Conservation (phyloP, 2,797 vertebrate genomes). For the Tokudaia muenninki region DNA sequence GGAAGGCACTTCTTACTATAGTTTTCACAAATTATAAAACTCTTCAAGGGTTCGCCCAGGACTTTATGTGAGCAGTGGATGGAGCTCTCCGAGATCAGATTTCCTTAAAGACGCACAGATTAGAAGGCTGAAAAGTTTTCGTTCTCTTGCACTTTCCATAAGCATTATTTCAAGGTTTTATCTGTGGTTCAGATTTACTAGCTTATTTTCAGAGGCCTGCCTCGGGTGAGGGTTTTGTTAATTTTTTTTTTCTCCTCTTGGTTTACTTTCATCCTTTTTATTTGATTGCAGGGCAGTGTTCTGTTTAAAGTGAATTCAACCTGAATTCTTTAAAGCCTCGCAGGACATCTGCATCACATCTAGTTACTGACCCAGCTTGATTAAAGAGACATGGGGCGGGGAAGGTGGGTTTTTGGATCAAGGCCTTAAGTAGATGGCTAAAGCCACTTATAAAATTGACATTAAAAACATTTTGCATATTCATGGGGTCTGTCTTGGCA, state of each 20-base stretch:
- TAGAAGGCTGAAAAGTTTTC: not conserved
- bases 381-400: not conserved
- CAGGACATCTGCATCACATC: not conserved
- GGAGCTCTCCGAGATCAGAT: fast-evolving
- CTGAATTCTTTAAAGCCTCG: not conserved
- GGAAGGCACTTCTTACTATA: not conserved
- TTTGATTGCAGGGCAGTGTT: not conserved
- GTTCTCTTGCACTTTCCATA: not conserved
- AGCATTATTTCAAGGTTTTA: not conserved
- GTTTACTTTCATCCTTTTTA: not conserved
- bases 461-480: too few relatives aligned
- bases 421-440: not conserved
- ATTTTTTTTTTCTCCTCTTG: not conserved
- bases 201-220: not conserved
- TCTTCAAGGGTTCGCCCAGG: not conserved
- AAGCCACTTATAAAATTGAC: not conserved
- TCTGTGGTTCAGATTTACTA: not conserved
- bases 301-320: conserved; percentile 33
- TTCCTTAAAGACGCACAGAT: not conserved
- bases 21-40: not conserved
- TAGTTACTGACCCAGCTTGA: conserved; percentile 4
- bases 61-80: not conserved
- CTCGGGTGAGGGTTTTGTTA: not conserved
- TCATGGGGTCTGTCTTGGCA: not conserved
- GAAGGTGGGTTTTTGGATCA: not conserved